Conservation (phyloP, 2,888 invertebrate genomes). For the Mongoloraphidia duomilia region DNA sequence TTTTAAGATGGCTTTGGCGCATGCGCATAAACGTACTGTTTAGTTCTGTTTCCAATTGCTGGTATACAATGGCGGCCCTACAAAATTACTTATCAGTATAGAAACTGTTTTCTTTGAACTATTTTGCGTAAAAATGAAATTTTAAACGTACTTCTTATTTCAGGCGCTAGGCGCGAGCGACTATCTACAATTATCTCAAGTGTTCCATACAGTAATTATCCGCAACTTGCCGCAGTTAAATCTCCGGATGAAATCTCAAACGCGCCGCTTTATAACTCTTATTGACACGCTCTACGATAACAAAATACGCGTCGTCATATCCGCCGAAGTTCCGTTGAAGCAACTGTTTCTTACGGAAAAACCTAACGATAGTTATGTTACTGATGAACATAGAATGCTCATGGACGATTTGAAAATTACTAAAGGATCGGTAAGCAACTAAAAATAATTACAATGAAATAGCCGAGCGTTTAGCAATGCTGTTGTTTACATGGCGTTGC, state of each 20-base stretch:
- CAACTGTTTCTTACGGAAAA: constrained; percentile 52
- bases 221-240: constrained; percentile 77
- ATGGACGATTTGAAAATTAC: constrained; percentile 92
- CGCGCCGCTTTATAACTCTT: constrained; percentile 87
- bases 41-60: background rate
- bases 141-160: constrained; percentile 18
- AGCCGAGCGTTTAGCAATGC: too few relatives aligned
- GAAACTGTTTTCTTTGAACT: too few relatives aligned
- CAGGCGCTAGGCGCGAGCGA: constrained; percentile 89
- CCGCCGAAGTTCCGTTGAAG: constrained; percentile 63
- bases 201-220: constrained; percentile 90
- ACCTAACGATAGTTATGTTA: constrained; percentile 31
- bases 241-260: constrained; percentile 65
- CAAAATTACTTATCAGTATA: too few relatives aligned
- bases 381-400: constrained; percentile 68
- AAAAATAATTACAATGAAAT: background rate
- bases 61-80: too few relatives aligned
- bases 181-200: constrained; percentile 82
- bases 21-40: background rate
- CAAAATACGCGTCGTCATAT: constrained; percentile 72
- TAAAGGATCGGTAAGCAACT: constrained; percentile 47
- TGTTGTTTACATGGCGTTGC: too few relatives aligned
- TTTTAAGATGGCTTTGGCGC: background rate
- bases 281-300: constrained; percentile 96
- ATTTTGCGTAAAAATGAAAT: too few relatives aligned